Conservation (phyloP, 2,797 vertebrate species). For the Hyperoplus lanceolatus region DNA sequence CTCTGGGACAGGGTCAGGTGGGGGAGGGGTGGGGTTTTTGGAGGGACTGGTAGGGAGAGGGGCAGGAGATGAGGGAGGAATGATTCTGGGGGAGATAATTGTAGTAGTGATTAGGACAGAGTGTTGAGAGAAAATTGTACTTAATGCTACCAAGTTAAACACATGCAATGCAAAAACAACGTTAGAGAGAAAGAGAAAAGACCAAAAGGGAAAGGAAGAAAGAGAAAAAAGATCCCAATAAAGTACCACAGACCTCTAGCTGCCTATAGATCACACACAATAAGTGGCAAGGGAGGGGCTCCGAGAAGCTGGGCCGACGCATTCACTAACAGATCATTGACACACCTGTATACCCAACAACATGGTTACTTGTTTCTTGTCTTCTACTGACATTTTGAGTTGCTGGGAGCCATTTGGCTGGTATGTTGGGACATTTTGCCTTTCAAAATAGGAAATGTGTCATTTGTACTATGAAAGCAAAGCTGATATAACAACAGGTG, state of each 20-base stretch:
- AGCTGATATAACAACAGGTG: not conserved
- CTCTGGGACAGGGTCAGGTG: slow-evolving; percentile 82
- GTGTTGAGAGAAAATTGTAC: slow-evolving; percentile 76
- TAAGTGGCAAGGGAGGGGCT: slow-evolving; percentile 93
- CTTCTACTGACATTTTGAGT: not conserved
- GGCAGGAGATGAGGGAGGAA: slow-evolving; percentile 56
- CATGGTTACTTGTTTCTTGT: not conserved
- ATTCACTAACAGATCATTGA: slow-evolving; percentile 64
- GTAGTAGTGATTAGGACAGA: slow-evolving; percentile 74
- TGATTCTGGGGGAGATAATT: slow-evolving; percentile 59
- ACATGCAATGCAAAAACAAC: slow-evolving; percentile 94
- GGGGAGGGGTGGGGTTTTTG: slow-evolving; percentile 72
- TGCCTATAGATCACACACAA: slow-evolving; percentile 97
- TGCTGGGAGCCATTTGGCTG: not conserved
- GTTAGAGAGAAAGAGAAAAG: slow-evolving; percentile 80
- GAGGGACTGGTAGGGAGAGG: slow-evolving; percentile 46
- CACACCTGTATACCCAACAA: slow-evolving; percentile 6
- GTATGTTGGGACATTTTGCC: not conserved
- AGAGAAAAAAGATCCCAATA: slow-evolving; percentile 88
- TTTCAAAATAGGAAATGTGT: not conserved
- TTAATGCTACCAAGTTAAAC: slow-evolving; percentile 91
- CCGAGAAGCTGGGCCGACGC: slow-evolving; percentile 83
- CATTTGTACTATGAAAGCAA: not conserved
- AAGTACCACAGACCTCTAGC: slow-evolving; percentile 93
- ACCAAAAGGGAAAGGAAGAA: slow-evolving; percentile 74